Base-by-base conservation (phyloP, 2,888 invertebrate genomes). In the Prosopocoilus inquinatus region DNA sequence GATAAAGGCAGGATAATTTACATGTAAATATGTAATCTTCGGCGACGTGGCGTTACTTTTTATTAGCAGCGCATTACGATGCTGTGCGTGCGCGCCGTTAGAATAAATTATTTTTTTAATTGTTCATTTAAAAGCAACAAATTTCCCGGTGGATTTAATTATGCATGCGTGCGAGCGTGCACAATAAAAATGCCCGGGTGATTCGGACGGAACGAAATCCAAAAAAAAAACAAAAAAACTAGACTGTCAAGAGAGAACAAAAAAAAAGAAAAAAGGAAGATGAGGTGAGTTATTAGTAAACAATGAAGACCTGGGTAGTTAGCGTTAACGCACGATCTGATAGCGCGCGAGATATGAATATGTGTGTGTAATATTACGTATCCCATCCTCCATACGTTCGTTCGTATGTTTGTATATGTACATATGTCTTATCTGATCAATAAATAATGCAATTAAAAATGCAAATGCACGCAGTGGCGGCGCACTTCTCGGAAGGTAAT, bases 371-470 rank as follows among this genome's bases (percentile, higher is more conserved):
- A 45, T 11, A 51, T 51, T 51, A n/a, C 45, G 28, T 44, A 35
- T 51, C 44, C 47, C 44, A 47, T 49, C 36, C 39, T 36, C 50
- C 50, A 55, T 48, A 47, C 44, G 50, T 50, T 43, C 44, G 50
- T 50, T 43, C 51, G 44, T 53, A 49, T 28, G 20, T 28, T 28
- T 28, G 20, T 28, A 28, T 28, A 28, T 28, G 20, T 28, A 28
- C 20, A 28, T 28, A 28, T 28, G 20, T 28, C 20, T 50, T 62
- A 62, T 61, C 60, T 59, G 57, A 62, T 62, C 64, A 54, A 64
- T 64, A 62, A 64, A 62, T 64, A 60, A 62, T 58, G 58, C 61
- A 64, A 64, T 64, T 62, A 64, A 64, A 64, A 64, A 62, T 62
- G 61, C 54, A 62, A 64, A 64, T 64, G 62, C 58, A 56, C 50